Base-by-base conservation (phyloP, 2,113 vertebrate species). In the Stictonetta naevosa region DNA sequence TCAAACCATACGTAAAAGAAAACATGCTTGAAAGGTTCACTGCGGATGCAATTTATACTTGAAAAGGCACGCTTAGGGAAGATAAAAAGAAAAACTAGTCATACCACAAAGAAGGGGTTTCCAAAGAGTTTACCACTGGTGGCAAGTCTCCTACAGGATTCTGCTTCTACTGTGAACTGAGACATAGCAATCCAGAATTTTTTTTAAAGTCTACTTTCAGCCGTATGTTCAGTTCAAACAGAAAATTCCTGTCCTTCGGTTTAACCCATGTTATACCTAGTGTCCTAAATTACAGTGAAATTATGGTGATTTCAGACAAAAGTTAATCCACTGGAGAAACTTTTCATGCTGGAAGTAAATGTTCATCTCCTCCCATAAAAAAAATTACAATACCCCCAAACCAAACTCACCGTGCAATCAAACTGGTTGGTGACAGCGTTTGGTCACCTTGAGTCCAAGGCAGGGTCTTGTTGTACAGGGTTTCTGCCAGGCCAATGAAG, bases 341-440 rank as follows among this genome's bases (percentile, higher is more conserved):
- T 72, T 59, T 11, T 64, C 10, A 33, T 5, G 42, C 60, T 10
- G 9, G 18, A 66, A 82, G 21, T 79, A 48, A 75, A 66, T 3
- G 2, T 22, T 50, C 28, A 23, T 64, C 67, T 67, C 46, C 46
- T 76, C 25, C 13, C 23, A 67, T 3, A 52, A 52, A 34, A 6
- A 5, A 6, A 73, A 36, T 25, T 38, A 67, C 25, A 58, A 38
- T 13, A 66, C 21, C 55, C 69, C 25, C 67, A 91, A n/a, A 46
- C 13, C 62, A 82, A 80, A 97, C 98, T 98, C 89, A 98, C 98
- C 31, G 97, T 48, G 97, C 76, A 36, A 98, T 97, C 94, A 98
- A 59, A 85, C 66, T 97, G 67, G 91, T 38, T 63, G 97, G 97
- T 68, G 98, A 98, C 8, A 97, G 82, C 5, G 58, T 74, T 60